phyloP scores from a whole-genome alignment of 2,888 invertebrate genomes.

The Mylabris sibirica region DNA sequence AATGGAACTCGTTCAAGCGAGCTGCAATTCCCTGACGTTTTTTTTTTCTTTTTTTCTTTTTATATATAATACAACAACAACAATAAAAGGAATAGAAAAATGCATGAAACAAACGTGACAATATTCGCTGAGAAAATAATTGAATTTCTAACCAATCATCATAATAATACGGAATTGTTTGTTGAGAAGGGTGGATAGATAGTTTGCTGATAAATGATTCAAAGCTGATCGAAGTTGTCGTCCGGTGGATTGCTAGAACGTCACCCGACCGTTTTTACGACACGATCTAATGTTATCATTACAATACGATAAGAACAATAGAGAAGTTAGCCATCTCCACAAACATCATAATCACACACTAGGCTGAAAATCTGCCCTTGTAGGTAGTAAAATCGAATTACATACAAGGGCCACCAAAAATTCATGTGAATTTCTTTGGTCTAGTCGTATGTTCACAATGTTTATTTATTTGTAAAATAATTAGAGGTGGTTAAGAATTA shows the following conservation, averaged over 20 bases:
- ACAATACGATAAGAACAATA: slow-evolving; percentile 56
- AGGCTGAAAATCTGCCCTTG: slow-evolving; percentile 44
- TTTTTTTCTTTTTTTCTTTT: not conserved
- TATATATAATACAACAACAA: slow-evolving; percentile 12
- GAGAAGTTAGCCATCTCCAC: slow-evolving; percentile 46
- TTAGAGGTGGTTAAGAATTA: not conserved
- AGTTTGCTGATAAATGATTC: slow-evolving; percentile 58
- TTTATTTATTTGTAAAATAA: not conserved
- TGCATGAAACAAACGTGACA: slow-evolving; percentile 8
- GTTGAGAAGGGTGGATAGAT: slow-evolving; percentile 21
- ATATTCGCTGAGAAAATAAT: slow-evolving; percentile 13
- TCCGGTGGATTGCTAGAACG: slow-evolving; percentile 41
- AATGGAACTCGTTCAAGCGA: slow-evolving; percentile 12
- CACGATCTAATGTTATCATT: slow-evolving; percentile 56
- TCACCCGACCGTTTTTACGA: slow-evolving; percentile 55
- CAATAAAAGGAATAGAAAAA: not conserved
- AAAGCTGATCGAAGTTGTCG: slow-evolving; percentile 50
- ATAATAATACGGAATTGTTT: slow-evolving; percentile 16
- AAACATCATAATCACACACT: slow-evolving; percentile 50
- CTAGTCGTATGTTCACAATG: not conserved
- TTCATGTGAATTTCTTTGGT: not conserved
- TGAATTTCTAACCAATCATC: slow-evolving; percentile 14
- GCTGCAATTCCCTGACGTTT: not conserved
- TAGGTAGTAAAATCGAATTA: slow-evolving; percentile 42
- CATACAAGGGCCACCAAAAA: not conserved